phyloP scores from a whole-genome alignment of 2,888 invertebrate species.

The Ophion ellenae region DNA sequence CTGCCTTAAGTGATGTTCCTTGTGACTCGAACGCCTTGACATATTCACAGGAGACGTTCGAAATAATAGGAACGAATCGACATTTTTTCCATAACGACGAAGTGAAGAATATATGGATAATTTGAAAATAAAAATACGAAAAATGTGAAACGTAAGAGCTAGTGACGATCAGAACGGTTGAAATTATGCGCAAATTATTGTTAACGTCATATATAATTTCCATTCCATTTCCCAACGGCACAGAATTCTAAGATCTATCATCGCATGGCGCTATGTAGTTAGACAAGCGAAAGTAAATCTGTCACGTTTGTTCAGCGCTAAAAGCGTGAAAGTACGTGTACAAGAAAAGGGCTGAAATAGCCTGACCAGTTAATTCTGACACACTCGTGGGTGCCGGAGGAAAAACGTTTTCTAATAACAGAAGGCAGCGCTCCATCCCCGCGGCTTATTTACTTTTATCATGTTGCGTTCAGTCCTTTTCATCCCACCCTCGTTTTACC shows the following conservation, averaged over 20 bases:
- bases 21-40: no score
- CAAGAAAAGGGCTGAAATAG: constrained; percentile 38
- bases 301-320: constrained; percentile 18
- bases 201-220: background rate
- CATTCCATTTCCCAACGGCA: background rate
- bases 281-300: constrained; percentile 66
- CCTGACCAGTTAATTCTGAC: constrained; percentile 53
- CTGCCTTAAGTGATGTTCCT: no score
- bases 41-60: no score
- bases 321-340: constrained; percentile 9
- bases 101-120: no score
- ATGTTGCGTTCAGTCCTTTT: constrained; percentile 44
- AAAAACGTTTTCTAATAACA: constrained; percentile 71
- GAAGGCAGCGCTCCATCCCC: constrained; percentile 51
- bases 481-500: constrained; percentile 14
- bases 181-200: no score
- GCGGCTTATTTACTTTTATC: constrained; percentile 75
- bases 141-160: background rate
- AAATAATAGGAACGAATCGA: no score
- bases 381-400: constrained; percentile 28
- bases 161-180: no score
- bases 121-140: background rate
- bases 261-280: background rate
- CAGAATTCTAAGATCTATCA: background rate
- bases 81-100: no score